A percentile compares a stretch with the other conserved stretches of the same genome.
These are phyloP conservation scores for Elymnias hypermnestra DNA, from an alignment of 1,140 invertebrate species.

Conservation along the genomic window DNA sequence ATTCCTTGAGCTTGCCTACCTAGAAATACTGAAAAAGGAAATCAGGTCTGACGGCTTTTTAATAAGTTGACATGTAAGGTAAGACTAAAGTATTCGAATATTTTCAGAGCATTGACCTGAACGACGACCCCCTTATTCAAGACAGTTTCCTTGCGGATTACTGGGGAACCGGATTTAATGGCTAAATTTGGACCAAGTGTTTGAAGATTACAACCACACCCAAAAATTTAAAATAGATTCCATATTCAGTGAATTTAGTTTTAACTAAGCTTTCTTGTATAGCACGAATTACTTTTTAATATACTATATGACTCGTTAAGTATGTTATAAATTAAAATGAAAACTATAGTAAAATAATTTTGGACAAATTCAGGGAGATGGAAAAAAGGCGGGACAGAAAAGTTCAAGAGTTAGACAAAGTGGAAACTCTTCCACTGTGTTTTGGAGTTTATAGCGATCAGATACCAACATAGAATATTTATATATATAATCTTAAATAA, in stretches of 20 bases:
- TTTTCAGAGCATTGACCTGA: constrained; percentile 31
- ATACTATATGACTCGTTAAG: too few relatives aligned
- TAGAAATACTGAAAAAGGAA: not conserved
- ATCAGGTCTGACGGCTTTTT: constrained; percentile 6
- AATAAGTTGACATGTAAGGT: constrained; percentile 10
- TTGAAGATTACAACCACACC: not conserved
- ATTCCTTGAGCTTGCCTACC: not conserved
- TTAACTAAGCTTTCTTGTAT: too few relatives aligned
- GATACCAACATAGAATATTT: too few relatives aligned
- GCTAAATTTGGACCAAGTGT: constrained; percentile 21
- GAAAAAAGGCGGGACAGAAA: too few relatives aligned
- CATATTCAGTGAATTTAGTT: too few relatives aligned
- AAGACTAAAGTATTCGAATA: constrained; percentile 25
- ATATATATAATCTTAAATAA: too few relatives aligned
- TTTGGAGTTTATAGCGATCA: too few relatives aligned
- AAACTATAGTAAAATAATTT: too few relatives aligned
- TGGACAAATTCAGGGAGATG: too few relatives aligned
- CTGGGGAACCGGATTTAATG: constrained; percentile 29
- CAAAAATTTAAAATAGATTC: not conserved
- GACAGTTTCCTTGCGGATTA: constrained; percentile 36
- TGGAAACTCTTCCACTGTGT: not conserved
- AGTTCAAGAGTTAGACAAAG: not conserved
- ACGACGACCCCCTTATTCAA: constrained; percentile 27
- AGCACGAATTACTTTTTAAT: too few relatives aligned
- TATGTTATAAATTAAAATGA: too few relatives aligned